These are phyloP conservation scores for Heteronetta atricapilla DNA, from an alignment of 2,113 vertebrate species.

Conservation along the genomic window DNA sequence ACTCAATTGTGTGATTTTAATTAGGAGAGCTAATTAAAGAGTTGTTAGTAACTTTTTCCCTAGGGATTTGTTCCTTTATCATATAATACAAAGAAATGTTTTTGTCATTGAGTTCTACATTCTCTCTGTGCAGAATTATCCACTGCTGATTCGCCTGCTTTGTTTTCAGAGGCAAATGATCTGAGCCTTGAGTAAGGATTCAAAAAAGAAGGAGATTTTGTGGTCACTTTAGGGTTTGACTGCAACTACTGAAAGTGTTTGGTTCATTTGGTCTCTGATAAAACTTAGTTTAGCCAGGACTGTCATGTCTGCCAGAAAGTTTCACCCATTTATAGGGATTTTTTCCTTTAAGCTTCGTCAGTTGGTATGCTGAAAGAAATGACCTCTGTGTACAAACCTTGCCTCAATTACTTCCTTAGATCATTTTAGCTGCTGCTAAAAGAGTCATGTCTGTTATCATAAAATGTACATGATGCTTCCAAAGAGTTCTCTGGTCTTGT, in stretches of 20 bases:
- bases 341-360: background rate
- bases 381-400: background rate
- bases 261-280: background rate
- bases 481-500: background rate
- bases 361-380: background rate
- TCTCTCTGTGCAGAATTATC: background rate
- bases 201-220: background rate
- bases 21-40: background rate
- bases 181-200: background rate
- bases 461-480: background rate
- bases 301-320: background rate
- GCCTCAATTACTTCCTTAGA: background rate
- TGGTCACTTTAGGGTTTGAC: background rate
- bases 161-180: background rate
- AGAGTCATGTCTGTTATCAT: background rate
- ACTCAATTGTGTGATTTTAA: background rate
- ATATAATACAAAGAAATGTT: background rate
- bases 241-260: background rate
- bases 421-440: background rate
- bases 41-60: background rate
- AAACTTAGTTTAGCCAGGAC: background rate
- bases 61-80: background rate
- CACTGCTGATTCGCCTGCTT: background rate
- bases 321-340: background rate
- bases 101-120: background rate